A percentile compares a stretch with the other conserved stretches of the same genome.
These are phyloP conservation scores for Rhagoletis pomonella DNA, from an alignment of 1,140 invertebrate genomes.

Conservation along the genomic window DNA sequence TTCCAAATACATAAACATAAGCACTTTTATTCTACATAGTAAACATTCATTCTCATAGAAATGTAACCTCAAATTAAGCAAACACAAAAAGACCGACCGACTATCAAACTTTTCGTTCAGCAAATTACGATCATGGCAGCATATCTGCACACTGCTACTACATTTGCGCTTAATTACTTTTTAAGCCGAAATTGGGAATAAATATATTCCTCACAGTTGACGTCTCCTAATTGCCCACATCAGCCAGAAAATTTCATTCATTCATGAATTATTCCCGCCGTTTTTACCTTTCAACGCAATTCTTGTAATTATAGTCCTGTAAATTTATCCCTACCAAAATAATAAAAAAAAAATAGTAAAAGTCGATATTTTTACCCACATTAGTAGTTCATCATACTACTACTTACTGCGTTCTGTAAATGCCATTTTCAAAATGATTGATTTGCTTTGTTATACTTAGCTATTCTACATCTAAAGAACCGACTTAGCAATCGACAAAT, in stretches of 20 bases:
- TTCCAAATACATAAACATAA: too few species aligned
- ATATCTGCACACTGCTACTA: conserved; percentile 1
- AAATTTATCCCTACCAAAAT: neutral
- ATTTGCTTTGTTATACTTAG: conserved; percentile 38
- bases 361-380: conserved; percentile 27
- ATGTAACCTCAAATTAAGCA: neutral
- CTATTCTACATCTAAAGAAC: conserved; percentile 38
- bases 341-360: conserved; percentile 23
- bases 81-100: neutral
- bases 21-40: too few species aligned
- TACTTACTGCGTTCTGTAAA: neutral
- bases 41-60: too few species aligned
- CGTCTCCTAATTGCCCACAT: conserved; percentile 22
- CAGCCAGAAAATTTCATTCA: conserved; percentile 3
- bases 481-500: conserved; percentile 44
- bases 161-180: neutral
- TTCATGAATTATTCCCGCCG: conserved; percentile 4
- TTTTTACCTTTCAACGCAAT: conserved; percentile 5
- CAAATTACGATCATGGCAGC: neutral
- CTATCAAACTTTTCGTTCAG: neutral
- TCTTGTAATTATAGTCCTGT: conserved; percentile 27
- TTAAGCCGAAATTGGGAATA: neutral
- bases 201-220: neutral
- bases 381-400: neutral
- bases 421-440: conserved; percentile 49